phyloP scores from a whole-genome alignment of 2,888 invertebrate species.

The Antheraea assamensis region DNA sequence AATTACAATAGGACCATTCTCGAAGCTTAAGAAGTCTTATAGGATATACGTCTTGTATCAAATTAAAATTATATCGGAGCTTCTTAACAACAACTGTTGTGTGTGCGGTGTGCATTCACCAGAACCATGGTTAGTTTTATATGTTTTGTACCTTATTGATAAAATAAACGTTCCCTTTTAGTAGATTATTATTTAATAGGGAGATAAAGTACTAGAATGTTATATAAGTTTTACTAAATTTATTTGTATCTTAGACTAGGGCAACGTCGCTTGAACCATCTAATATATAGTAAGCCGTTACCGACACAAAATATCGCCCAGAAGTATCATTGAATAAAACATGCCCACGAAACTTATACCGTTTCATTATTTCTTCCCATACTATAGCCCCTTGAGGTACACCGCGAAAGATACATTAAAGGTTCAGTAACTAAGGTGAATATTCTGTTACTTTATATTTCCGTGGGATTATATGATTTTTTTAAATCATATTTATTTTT shows the following conservation, averaged over 20 bases:
- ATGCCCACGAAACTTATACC: constrained; percentile 47
- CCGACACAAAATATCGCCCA: constrained; percentile 21
- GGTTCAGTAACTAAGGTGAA: constrained; percentile 49
- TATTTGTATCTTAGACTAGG: neutral
- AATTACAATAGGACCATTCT: no score
- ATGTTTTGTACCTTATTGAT: neutral
- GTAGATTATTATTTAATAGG: neutral
- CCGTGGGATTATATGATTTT: constrained; percentile 43
- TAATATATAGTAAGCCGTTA: constrained; percentile 3
- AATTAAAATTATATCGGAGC: no score
- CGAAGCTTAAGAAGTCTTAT: no score
- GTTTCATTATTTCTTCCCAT: constrained; percentile 62
- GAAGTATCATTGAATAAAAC: constrained; percentile 49
- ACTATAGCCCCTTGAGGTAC: constrained; percentile 52
- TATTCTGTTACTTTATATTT: constrained; percentile 52
- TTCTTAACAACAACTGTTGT: no score
- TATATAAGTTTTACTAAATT: neutral
- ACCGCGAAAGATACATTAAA: constrained; percentile 45
- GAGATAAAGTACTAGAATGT: neutral
- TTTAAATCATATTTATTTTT: constrained; percentile 19
- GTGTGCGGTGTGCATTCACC: no score
- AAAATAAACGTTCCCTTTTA: neutral
- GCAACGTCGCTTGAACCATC: neutral
- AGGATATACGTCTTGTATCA: no score
- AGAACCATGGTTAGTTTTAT: no score